A percentile compares a stretch with the other conserved stretches of the same genome.
Conservation (phyloP, 2,797 vertebrate species). For the Scomberomorus guttatus region DNA sequence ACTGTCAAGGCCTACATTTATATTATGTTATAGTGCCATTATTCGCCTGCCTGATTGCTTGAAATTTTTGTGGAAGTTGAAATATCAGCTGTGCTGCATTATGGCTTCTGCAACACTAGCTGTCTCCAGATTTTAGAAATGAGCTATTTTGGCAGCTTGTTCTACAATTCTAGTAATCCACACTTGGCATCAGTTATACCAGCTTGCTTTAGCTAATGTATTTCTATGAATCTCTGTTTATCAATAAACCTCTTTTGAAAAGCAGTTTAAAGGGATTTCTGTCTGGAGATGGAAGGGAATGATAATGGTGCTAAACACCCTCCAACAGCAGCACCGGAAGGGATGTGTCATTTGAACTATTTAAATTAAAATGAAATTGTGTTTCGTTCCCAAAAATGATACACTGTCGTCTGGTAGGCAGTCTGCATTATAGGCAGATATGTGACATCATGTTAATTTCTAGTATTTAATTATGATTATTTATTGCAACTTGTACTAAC, state of each 20-base stretch:
- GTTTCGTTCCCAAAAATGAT: neutral
- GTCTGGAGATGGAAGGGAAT: constrained; percentile 25
- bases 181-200: constrained; percentile 11
- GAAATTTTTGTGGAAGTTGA: constrained; percentile 6
- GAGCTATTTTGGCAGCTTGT: constrained; percentile 33
- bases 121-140: constrained; percentile 8
- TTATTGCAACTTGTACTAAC: neutral
- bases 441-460: neutral
- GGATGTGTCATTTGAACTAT: constrained; percentile 1
- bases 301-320: constrained; percentile 23
- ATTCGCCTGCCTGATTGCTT: constrained; percentile 3
- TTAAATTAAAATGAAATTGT: neutral
- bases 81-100: neutral
- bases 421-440: neutral
- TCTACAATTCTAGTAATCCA: constrained; percentile 36
- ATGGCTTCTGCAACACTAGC: constrained; percentile 7
- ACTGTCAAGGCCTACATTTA: neutral
- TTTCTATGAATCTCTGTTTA: constrained; percentile 36
- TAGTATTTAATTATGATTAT: neutral
- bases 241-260: constrained; percentile 58
- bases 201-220: constrained; percentile 36
- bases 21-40: neutral
- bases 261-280: constrained; percentile 41
- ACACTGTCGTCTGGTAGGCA: neutral
- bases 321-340: neutral